Base-by-base conservation (phyloP, 37 sponge, comb jelly and placozoan genomes). In the Oscarella lobularis region DNA sequence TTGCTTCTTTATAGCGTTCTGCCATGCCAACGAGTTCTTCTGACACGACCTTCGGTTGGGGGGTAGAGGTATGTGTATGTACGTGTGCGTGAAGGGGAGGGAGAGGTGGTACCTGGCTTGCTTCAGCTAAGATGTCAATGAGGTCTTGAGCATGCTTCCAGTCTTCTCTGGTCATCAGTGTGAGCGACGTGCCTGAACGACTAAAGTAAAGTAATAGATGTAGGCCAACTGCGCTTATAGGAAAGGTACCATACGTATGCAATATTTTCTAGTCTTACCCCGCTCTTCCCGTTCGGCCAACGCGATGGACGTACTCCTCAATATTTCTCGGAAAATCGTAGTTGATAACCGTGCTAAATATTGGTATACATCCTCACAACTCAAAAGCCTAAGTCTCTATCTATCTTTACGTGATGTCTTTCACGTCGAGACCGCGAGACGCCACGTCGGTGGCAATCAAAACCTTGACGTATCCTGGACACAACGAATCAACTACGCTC, bases 361-460 rank as follows among this genome's bases (percentile, higher is more conserved):
- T 20, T n/a, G 32, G 36, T 31, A 72, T 72, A 72, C 29, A 1
- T 38, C 29, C n/a, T 14, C 6, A 33, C 29, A n/a, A 35, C n/a
- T n/a, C n/a, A n/a, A n/a, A n/a, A n/a, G n/a, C n/a, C n/a, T n/a
- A 5, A 4, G 39, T 74, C 20, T 35, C 20, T 5, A 33, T 74
- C 36, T 6, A n/a, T 29, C 35, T 84, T 79, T 75, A 94, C 85
- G 90, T 96, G 60, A 96, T 76, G 38, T 89, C 90, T 39, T 81
- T 81, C 40, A 96, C 90, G 74, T 96, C 98, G 39, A 96, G 81
- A 38, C 98, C 98, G 73, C 98, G 81, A n/a, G 91, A 90, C 29
- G 98, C 98, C 1, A 96, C 98, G 82, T 96, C 98, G 35, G 98
- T 96, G 0, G 98, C 98, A 67, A 96, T 85, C 3, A 96, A 79